These are phyloP conservation scores for Synergus gifuensis DNA, from an alignment of 2,888 invertebrate genomes.

Conservation along the genomic window DNA sequence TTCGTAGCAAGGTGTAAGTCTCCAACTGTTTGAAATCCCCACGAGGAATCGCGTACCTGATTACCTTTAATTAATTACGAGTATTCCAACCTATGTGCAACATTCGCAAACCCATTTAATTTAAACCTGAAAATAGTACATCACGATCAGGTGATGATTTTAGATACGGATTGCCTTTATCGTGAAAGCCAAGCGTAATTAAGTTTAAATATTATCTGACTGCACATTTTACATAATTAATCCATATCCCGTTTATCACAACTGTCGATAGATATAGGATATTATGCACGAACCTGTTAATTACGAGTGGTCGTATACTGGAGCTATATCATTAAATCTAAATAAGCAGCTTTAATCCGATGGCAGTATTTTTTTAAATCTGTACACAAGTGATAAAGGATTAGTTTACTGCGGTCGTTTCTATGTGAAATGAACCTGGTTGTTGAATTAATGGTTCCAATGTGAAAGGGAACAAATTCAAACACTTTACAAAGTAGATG, in stretches of 20 bases:
- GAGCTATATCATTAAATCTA: constrained; percentile 9
- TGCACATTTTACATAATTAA: constrained; percentile 32
- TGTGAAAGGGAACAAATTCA: neutral
- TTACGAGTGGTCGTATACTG: neutral
- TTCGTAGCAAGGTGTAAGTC: neutral
- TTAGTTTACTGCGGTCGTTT: neutral
- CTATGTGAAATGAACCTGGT: neutral
- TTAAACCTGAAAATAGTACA: neutral
- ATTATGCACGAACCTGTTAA: constrained; percentile 18
- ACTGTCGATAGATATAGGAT: constrained; percentile 20
- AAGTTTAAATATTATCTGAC: constrained; percentile 27
- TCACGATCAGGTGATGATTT: neutral
- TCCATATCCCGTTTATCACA: constrained; percentile 6
- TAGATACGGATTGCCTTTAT: constrained; percentile 23
- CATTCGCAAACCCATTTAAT: neutral
- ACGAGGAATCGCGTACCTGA: constrained; percentile 27
- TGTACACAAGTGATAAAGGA: neutral
- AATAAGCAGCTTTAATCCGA: neutral
- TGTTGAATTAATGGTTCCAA: neutral
- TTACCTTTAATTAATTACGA: constrained; percentile 35
- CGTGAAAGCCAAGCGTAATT: neutral
- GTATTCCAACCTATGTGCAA: constrained; percentile 20
- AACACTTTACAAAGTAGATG: neutral
- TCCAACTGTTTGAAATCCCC: constrained; percentile 12
- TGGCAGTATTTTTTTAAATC: neutral